These are phyloP conservation scores for Drosophila phalerata DNA, from an alignment of 2,888 invertebrate genomes.

Conservation along the genomic window DNA sequence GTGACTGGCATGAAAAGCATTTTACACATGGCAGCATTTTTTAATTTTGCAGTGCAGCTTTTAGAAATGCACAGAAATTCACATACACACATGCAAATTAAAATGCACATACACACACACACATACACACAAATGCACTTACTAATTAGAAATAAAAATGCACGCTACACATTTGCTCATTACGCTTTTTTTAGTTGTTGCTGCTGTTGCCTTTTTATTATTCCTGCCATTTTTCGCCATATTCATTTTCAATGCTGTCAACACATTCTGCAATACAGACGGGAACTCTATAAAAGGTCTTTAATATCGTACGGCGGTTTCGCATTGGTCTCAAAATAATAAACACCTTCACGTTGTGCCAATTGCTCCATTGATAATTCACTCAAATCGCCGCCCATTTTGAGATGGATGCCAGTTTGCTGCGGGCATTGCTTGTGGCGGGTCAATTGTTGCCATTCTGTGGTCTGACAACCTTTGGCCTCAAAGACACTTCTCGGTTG, in stretches of 20 bases:
- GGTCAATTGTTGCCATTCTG: conserved; percentile 74
- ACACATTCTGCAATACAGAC: not conserved
- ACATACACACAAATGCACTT: conserved; percentile 53
- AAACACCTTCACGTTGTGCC: conserved; percentile 73
- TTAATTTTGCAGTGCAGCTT: conserved; percentile 80
- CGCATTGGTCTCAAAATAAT: conserved; percentile 77
- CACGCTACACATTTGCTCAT: conserved; percentile 73
- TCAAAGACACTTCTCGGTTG: conserved; percentile 43
- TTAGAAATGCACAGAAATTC: conserved; percentile 49
- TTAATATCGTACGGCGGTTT: conserved; percentile 66
- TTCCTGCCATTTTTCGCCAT: conserved; percentile 17
- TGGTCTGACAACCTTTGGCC: conserved; percentile 69
- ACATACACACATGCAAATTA: conserved; percentile 11
- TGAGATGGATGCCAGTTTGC: conserved; percentile 48
- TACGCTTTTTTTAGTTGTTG: conserved; percentile 43
- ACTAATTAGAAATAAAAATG: conserved; percentile 83
- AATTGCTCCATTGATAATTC: conserved; percentile 54
- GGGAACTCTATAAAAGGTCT: conserved; percentile 16
- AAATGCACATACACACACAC: conserved; percentile 9
- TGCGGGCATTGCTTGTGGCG: conserved; percentile 68
- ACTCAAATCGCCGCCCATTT: conserved; percentile 76
- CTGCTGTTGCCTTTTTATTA: conserved; percentile 31
- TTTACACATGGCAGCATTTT: conserved; percentile 82
- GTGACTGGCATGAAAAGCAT: conserved; percentile 76
- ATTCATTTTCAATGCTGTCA: conserved; percentile 17